These are phyloP conservation scores for Phymastichus coffea DNA, from an alignment of 1,140 invertebrate species.

Conservation along the genomic window DNA sequence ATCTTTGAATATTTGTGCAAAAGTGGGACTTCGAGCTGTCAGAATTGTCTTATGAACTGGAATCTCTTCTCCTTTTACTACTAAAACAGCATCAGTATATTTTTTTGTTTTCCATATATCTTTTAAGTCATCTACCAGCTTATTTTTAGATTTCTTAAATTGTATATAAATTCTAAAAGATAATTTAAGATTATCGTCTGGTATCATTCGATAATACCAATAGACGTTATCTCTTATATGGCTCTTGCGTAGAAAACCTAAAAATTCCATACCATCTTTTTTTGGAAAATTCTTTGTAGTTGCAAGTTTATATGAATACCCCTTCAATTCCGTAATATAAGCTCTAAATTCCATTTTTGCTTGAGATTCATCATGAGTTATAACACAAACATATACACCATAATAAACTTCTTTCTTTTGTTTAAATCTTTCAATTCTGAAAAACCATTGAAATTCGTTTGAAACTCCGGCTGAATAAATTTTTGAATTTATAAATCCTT, in stretches of 20 bases:
- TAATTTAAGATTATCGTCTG: neutral
- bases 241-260: neutral
- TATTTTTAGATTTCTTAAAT: neutral
- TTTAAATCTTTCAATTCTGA: neutral
- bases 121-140: neutral
- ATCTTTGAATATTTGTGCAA: neutral
- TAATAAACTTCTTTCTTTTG: neutral
- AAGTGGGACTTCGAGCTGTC: neutral
- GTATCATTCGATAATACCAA: neutral
- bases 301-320: neutral
- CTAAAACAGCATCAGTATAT: neutral
- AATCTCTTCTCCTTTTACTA: neutral
- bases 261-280: neutral
- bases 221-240: neutral
- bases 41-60: neutral
- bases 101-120: neutral
- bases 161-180: neutral
- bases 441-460: neutral
- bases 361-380: neutral
- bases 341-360: neutral
- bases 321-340: neutral
- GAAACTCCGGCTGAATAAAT: neutral
- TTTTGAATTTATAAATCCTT: slow-evolving; percentile 3
- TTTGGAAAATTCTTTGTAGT: neutral
- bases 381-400: neutral